Evolutionary conservation across 2,113 vertebrate genomes (phyloP), one percentile per base, ranked within the genome.

Genomic region (Zosterops hypoxanthus): DNA sequence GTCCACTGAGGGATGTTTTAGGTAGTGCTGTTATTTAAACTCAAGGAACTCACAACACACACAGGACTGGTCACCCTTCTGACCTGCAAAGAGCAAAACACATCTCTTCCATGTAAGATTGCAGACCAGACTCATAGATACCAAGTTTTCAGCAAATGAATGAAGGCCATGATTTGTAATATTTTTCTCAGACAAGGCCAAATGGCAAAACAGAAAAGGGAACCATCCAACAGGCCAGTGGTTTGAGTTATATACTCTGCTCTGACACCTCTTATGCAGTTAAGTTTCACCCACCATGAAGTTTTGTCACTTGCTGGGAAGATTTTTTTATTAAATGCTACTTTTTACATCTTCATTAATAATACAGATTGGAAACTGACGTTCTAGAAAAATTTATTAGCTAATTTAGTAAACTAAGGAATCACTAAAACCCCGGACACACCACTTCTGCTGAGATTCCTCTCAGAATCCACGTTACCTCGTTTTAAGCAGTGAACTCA

Each of bases 71-170:
- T 47, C 12, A 7, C 1, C 0, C 31, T 86, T 76, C 50, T 69
- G 28, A 69, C 11, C 13, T n/a, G 22, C 61, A 59, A 61, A 76
- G 46, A 44, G 14, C 12, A 49, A 68, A 73, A 53, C 10, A 11
- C 0, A 2, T 10, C 2, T 7, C 12, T 19, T 71, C 71, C 20
- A 23, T 6, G 1, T 41, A 61, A 46, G 31, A 49, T 0, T 42
- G 25, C n/a, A 53, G 31, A 25, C 13, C 23, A 65, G 19, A 56
- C 61, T 77, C 33, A 22, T 9, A 72, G 85, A 73, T 14, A 72
- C 4, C 1, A 1, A 3, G 5, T 46, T 53, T 88, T 50, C 63
- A 78, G 28, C 49, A 52, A 52, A n/a, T 15, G 12, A 72, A 59
- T 3, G 11, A 94, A 36, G n/a, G 16, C n/a, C 22, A 28, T 1